Evolutionary conservation across 2,797 vertebrate genomes (phyloP).

Genomic region (Clarias pachynema): DNA sequence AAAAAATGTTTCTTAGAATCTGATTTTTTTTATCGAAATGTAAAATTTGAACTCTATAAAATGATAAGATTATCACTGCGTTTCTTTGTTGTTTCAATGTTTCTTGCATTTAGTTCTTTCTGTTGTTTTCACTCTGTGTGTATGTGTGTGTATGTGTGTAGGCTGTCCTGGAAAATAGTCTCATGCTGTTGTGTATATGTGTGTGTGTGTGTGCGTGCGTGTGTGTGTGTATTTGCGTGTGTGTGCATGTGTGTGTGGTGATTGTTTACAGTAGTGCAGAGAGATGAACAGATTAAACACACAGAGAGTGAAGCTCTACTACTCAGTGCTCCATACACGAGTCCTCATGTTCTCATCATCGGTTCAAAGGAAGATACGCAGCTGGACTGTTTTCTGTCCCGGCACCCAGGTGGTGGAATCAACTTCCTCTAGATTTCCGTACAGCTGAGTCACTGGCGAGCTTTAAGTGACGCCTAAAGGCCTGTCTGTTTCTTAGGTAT

Average conservation of each 20-base stretch:
- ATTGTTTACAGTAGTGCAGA: not conserved
- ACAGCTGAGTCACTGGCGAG: too few relatives aligned
- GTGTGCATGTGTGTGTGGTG: not conserved
- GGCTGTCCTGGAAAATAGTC: not conserved
- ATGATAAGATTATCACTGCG: not conserved
- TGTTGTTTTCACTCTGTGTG: not conserved
- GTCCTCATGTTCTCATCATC: not conserved
- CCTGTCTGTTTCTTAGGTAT: too few relatives aligned
- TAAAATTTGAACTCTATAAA: not conserved
- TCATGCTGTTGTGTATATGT: not conserved
- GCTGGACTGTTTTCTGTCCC: too few relatives aligned
- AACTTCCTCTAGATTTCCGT: too few relatives aligned
- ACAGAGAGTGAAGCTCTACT: not conserved
- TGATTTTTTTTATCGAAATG: not conserved
- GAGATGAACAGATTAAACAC: not conserved
- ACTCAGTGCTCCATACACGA: not conserved
- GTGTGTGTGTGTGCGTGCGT: not conserved
- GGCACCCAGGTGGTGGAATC: too few relatives aligned
- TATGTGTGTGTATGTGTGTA: not conserved
- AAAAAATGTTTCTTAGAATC: not conserved
- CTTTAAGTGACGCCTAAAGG: too few relatives aligned
- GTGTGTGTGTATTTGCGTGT: slow-evolving; percentile 2
- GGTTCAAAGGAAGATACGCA: too few relatives aligned
- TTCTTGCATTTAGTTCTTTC: too few relatives aligned
- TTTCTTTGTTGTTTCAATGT: too few relatives aligned